Base-by-base conservation (phyloP, 2,113 vertebrate species). In the Neotragus pygmaeus region DNA sequence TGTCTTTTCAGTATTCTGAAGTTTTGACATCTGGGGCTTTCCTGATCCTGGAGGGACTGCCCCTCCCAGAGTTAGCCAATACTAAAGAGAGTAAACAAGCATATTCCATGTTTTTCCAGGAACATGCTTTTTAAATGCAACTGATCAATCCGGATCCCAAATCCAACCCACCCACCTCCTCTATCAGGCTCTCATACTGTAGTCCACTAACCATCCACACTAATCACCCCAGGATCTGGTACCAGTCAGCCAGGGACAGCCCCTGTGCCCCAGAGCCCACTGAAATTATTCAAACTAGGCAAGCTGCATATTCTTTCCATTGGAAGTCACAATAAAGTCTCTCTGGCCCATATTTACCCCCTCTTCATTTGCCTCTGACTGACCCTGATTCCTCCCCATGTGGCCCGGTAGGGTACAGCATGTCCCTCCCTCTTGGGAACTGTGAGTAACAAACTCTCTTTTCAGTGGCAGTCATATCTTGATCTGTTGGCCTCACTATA, bases 381-480 rank as follows among this genome's bases (percentile, higher is more conserved):
- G 5, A 9, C 33, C 9, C 60, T 16, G n/a, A 30, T 75, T 39
- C n/a, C 15, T 36, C 5, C 14, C 33, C 14, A 9, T 4, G 6
- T 6, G 14, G 21, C n/a, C 53, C 13, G 39, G 82, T 3, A 0
- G 17, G 12, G 10, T 11, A 16, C 5, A 33, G 13, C 2, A 2
- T 15, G 36, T 3, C 36, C 7, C 14, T 39, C 62, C 27, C 7
- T 21, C 73, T 47, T 25, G n/a, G 25, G 17, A 64, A 43, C 45
- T 39, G 19, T n/a, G 23, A 51, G 43, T 7, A 43, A 81, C 47
- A 53, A 45, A 49, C 23, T 91, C 1, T 62, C n/a, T 53, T n/a
- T 58, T 66, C 9, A 3, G 3, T 19, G 21, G n/a, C 3, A 8
- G 5, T 23, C 49, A 23, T 36, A 36, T 70, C 14, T 10, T 55